Percentiles rank a stretch among this genome's conserved stretches.
These are phyloP conservation scores for Brachyistius frenatus DNA, from an alignment of 2,113 vertebrate species.

Conservation along the genomic window DNA sequence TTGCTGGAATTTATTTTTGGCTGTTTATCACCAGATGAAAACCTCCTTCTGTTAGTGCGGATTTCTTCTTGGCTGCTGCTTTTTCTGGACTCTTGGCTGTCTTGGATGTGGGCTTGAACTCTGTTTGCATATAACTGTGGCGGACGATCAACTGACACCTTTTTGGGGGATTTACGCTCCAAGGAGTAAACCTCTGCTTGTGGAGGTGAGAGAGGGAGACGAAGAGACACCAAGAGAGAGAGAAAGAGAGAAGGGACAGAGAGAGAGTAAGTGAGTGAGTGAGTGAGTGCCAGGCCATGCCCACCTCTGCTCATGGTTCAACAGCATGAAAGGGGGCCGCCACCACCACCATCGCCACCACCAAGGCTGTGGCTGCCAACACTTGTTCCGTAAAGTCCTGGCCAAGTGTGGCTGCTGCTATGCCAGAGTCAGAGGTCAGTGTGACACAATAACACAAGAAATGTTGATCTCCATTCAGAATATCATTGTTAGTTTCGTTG, in stretches of 20 bases:
- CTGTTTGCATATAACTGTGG: constrained; percentile 43
- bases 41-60: constrained; percentile 37
- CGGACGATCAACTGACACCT: constrained; percentile 47
- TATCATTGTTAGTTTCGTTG: not conserved
- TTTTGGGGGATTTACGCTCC: constrained; percentile 76
- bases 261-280: constrained; percentile 1
- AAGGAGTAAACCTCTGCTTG: constrained; percentile 62
- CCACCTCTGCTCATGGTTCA: constrained; percentile 84
- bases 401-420: constrained; percentile 95
- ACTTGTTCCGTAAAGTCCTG: constrained; percentile 95
- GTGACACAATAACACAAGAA: constrained; percentile 25
- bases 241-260: not conserved
- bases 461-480: not conserved
- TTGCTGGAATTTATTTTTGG: constrained; percentile 53
- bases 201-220: constrained; percentile 11
- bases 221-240: not conserved
- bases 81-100: constrained; percentile 57
- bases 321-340: constrained; percentile 91
- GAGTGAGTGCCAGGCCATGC: constrained; percentile 83
- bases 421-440: constrained; percentile 93
- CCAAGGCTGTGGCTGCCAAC: constrained; percentile 92
- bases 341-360: constrained; percentile 86
- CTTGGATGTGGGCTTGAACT: constrained; percentile 65
- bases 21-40: constrained; percentile 33
- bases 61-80: constrained; percentile 57